Evolutionary conservation across 2,888 invertebrate genomes (phyloP).

Genomic region (Ectemnius cavifrons): DNA sequence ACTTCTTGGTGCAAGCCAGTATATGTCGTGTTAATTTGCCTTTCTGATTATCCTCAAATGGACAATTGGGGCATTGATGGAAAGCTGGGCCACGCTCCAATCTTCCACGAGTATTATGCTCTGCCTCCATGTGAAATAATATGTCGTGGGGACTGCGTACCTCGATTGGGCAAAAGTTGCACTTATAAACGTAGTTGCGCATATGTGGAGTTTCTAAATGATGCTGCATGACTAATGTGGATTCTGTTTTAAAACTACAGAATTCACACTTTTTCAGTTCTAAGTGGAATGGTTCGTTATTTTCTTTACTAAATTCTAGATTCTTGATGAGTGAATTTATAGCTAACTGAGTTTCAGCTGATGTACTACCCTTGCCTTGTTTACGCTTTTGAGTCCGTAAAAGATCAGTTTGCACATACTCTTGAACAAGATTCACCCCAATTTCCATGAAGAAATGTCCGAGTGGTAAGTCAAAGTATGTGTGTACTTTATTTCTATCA

Average conservation of each 20-base stretch:
- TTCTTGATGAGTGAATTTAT: constrained; percentile 91
- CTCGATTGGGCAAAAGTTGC: constrained; percentile 90
- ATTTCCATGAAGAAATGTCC: constrained; percentile 96
- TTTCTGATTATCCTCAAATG: constrained; percentile 96
- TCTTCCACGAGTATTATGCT: constrained; percentile 90
- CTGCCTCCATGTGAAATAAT: constrained; percentile 93
- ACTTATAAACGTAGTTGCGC: constrained; percentile 91
- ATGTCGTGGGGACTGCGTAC: constrained; percentile 93
- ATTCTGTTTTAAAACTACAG: constrained; percentile 94
- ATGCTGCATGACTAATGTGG: constrained; percentile 88
- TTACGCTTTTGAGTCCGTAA: constrained; percentile 92
- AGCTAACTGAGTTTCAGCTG: constrained; percentile 86
- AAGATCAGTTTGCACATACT: constrained; percentile 95
- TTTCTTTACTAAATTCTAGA: constrained; percentile 91
- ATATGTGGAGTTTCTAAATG: constrained; percentile 95
- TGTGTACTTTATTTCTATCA: constrained; percentile 80
- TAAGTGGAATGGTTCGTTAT: constrained; percentile 88
- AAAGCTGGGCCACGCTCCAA: constrained; percentile 91
- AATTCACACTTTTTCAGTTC: constrained; percentile 90
- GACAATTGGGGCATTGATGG: constrained; percentile 95
- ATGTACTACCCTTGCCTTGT: constrained; percentile 84
- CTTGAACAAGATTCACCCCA: constrained; percentile 93
- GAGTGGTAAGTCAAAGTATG: constrained; percentile 91
- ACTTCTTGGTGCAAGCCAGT: constrained; percentile 92
- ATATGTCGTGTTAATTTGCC: constrained; percentile 93